A percentile compares a stretch with the other conserved stretches of the same genome.
These are phyloP conservation scores for Halcyon leucocephala DNA, from an alignment of 2,797 vertebrate genomes.

Conservation along the genomic window DNA sequence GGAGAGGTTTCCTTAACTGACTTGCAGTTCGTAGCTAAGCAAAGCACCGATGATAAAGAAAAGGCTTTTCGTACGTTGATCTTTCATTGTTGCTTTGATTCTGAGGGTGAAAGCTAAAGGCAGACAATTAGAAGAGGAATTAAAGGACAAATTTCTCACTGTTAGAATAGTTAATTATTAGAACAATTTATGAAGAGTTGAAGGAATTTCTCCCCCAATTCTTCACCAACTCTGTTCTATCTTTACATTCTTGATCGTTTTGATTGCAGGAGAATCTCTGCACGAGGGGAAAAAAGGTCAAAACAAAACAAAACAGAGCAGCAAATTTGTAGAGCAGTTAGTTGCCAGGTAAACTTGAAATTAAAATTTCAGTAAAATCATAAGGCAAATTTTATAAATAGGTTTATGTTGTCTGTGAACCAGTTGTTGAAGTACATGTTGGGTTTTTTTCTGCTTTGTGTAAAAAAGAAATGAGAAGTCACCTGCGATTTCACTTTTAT, in stretches of 20 bases:
- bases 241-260: not conserved
- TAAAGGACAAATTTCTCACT: not conserved
- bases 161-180: not conserved
- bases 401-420: not conserved
- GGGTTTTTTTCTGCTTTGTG: not conserved
- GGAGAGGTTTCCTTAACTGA: not conserved
- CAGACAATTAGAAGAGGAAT: not conserved
- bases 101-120: not conserved
- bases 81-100: not conserved
- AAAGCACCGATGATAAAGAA: not conserved
- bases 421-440: not conserved
- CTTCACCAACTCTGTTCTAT: not conserved
- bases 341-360: not conserved
- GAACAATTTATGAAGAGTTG: not conserved
- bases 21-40: not conserved
- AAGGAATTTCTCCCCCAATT: not conserved
- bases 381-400: not conserved
- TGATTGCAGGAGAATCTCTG: not conserved
- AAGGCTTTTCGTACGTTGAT: not conserved
- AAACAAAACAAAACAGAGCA: not conserved
- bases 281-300: not conserved
- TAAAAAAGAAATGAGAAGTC: not conserved
- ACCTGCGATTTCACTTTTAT: not conserved
- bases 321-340: not conserved
- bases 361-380: not conserved